phyloP scores from a whole-genome alignment of 2,113 vertebrate genomes.

The Calonectris borealis region DNA sequence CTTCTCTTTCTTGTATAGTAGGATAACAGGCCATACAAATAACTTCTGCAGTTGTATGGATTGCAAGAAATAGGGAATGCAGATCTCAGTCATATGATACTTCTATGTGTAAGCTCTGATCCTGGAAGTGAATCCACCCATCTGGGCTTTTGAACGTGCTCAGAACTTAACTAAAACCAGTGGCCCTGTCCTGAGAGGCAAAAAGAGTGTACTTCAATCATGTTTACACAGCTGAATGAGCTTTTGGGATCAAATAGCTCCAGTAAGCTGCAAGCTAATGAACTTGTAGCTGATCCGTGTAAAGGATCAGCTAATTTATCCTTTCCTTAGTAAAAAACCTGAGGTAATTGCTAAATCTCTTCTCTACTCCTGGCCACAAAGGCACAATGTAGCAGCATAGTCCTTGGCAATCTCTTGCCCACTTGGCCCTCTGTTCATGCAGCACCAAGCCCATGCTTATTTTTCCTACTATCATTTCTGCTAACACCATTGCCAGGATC shows the following conservation, averaged over 20 bases:
- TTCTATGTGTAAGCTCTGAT: not conserved
- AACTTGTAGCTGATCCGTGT: not conserved
- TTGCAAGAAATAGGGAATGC: not conserved
- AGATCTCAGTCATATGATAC: not conserved
- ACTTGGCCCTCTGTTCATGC: not conserved
- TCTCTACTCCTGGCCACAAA: not conserved
- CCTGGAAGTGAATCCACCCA: not conserved
- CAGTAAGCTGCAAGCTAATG: not conserved
- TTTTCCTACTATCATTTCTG: not conserved
- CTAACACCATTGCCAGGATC: not conserved
- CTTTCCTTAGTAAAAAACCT: not conserved
- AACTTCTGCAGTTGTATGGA: not conserved
- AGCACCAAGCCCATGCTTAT: not conserved
- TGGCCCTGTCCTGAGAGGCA: not conserved
- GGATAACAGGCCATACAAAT: not conserved
- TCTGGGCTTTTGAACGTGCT: not conserved
- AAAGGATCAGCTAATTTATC: not conserved
- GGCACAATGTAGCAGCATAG: not conserved
- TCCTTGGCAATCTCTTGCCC: not conserved
- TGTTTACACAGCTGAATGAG: not conserved
- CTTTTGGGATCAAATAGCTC: not conserved
- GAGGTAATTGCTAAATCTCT: not conserved
- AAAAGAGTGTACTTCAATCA: not conserved
- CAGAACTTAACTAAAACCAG: not conserved
- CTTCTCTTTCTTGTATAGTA: not conserved